Conservation (phyloP, 2,113 vertebrate genomes). For the Pagrus major region DNA sequence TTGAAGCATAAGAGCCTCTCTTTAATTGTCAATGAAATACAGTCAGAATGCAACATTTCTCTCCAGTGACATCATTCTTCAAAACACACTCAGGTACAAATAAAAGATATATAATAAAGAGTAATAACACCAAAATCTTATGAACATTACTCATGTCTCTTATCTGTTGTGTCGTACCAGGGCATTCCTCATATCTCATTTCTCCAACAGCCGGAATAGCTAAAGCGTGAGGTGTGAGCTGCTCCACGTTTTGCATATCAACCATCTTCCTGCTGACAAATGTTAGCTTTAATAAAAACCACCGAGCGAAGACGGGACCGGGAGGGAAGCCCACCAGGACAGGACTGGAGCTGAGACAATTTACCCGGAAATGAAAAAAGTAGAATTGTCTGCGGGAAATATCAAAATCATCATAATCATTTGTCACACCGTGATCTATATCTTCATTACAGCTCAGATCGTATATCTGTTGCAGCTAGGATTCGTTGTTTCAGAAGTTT, state of each 20-base stretch:
- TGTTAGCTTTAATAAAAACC: constrained; percentile 90
- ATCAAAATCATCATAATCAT: constrained; percentile 84
- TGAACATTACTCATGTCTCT: constrained; percentile 85
- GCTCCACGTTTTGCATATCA: constrained; percentile 91
- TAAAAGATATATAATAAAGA: constrained; percentile 78
- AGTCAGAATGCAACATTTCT: constrained; percentile 2
- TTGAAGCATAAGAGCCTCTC: background rate
- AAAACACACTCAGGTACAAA: constrained; percentile 70
- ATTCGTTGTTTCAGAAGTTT: constrained; percentile 60
- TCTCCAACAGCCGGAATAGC: constrained; percentile 83
- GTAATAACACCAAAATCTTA: constrained; percentile 79
- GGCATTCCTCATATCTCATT: constrained; percentile 86
- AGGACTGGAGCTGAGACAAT: constrained; percentile 73
- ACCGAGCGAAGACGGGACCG: constrained; percentile 53
- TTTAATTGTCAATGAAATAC: constrained; percentile 6
- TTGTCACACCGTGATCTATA: constrained; percentile 80
- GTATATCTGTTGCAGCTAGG: constrained; percentile 32
- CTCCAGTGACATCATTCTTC: constrained; percentile 46
- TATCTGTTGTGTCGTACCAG: constrained; percentile 91
- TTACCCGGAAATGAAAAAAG: constrained; percentile 90
- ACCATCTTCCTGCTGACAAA: constrained; percentile 88
- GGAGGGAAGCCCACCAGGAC: constrained; percentile 70
- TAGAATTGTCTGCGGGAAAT: constrained; percentile 80
- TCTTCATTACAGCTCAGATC: constrained; percentile 63
- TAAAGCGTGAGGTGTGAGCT: constrained; percentile 86